Evolutionary conservation across 2,113 vertebrate genomes (phyloP).

Genomic region (Pardalotus punctatus): DNA sequence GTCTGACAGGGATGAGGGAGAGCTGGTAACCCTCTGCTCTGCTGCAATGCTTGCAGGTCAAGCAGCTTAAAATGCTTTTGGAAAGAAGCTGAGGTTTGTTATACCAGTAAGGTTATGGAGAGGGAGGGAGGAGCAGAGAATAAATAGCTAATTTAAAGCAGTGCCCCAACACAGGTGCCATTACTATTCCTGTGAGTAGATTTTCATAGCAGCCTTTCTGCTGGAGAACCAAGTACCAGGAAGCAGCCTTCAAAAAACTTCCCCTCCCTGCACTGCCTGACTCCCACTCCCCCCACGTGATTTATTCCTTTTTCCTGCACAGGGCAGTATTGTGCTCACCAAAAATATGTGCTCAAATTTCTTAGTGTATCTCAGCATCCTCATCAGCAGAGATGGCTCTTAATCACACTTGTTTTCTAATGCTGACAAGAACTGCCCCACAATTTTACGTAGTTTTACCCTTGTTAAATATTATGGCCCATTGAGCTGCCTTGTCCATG

Average conservation of each 20-base stretch:
- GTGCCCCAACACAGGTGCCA: neutral
- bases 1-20: neutral
- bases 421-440: neutral
- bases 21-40: neutral
- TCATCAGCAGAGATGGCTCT: neutral
- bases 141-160: neutral
- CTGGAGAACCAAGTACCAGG: neutral
- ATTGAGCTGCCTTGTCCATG: neutral
- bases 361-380: neutral
- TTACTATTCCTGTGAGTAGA: neutral
- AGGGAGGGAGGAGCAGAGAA: neutral
- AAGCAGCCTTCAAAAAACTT: neutral
- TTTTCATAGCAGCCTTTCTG: neutral
- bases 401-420: neutral
- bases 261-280: neutral
- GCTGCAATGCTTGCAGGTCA: neutral
- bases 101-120: neutral
- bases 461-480: neutral
- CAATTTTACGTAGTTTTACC: neutral
- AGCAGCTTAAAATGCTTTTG: neutral
- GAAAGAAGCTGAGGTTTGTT: neutral
- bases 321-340: neutral
- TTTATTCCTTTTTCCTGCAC: neutral
- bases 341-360: neutral
- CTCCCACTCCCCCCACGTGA: fast-evolving